These are phyloP conservation scores for Syrista parreyssii DNA, from an alignment of 2,888 invertebrate genomes.

Conservation along the genomic window DNA sequence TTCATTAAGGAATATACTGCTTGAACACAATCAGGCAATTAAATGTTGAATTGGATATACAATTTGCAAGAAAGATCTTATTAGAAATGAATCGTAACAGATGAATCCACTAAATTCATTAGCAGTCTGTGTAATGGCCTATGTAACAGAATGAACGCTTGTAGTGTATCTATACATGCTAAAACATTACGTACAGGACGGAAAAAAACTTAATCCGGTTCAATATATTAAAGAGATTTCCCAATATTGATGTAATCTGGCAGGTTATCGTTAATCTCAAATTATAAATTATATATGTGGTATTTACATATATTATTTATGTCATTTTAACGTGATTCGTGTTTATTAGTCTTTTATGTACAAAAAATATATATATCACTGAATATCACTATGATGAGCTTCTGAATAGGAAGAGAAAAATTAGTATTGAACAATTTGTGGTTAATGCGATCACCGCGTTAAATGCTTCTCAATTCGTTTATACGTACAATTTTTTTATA, in stretches of 20 bases:
- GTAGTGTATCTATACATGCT: neutral
- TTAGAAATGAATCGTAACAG: constrained; percentile 80
- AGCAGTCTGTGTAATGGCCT: neutral
- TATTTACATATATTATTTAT: too few relatives aligned
- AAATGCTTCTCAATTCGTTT: neutral
- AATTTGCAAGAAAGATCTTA: constrained; percentile 93
- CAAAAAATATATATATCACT: neutral
- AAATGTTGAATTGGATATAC: constrained; percentile 97
- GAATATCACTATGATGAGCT: neutral
- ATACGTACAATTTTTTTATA: neutral
- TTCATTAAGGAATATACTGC: constrained; percentile 82
- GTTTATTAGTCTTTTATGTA: neutral
- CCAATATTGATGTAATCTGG: neutral
- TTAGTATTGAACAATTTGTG: neutral
- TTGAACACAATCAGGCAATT: constrained; percentile 70
- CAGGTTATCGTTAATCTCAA: neutral
- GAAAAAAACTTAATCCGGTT: neutral
- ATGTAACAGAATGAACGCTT: neutral
- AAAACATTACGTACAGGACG: neutral
- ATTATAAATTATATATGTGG: neutral
- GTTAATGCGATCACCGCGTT: neutral
- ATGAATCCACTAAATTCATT: neutral
- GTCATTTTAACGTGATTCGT: neutral
- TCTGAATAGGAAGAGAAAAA: neutral
- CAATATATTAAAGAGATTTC: neutral